Base-by-base conservation (phyloP, 2,888 invertebrate genomes). In the Omphaloscelis lunosa region DNA sequence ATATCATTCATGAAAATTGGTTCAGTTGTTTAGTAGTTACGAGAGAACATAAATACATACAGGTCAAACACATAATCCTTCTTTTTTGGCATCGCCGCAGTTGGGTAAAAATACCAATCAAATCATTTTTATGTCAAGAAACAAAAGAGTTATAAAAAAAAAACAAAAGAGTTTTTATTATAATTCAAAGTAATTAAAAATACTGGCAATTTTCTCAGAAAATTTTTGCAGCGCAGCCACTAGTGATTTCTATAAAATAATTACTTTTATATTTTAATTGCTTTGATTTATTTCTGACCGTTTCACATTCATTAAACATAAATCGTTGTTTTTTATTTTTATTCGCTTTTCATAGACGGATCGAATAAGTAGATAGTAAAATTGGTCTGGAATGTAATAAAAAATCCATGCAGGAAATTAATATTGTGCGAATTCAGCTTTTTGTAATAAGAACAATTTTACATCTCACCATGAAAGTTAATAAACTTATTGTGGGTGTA, bases 241-340 rank as follows among this genome's bases (percentile, higher is more conserved):
- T 41, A 29, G 29, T 51, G 3, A 20, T 61, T 61, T 65, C 29
- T 12, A 29, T 23, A 20, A 53, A 59, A 34, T 20, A 51, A 15
- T 53, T 59, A 58, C 15, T 53, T 39, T n/a, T 41, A 29, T 77
- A 17, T 41, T 75, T 61, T 61, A 59, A 59, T 51, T 61, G 15
- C 7, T 20, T 53, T 53, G 20, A 58, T 58, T 74, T 77, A 65
- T 77, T 67, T 77, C n/a, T 20, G 12, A n/a, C n/a, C 51, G 15
- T 41, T 61, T n/a, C 29, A 15, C 11, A 41, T 66, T 77, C 12
- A 48, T 56, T 51, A 59, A 41, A 65, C 11, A 9, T n/a, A 51
- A 58, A 76, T 59, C 6, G 9, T 17, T 29, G 1, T 34, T 1
- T 75, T 53, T n/a, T 61, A 48, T n/a, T 41, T 48, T 59, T 9